Evolutionary conservation across 2,113 vertebrate species (phyloP), one percentile per base, ranked within the genome.

Genomic region (Caranx ignobilis): DNA sequence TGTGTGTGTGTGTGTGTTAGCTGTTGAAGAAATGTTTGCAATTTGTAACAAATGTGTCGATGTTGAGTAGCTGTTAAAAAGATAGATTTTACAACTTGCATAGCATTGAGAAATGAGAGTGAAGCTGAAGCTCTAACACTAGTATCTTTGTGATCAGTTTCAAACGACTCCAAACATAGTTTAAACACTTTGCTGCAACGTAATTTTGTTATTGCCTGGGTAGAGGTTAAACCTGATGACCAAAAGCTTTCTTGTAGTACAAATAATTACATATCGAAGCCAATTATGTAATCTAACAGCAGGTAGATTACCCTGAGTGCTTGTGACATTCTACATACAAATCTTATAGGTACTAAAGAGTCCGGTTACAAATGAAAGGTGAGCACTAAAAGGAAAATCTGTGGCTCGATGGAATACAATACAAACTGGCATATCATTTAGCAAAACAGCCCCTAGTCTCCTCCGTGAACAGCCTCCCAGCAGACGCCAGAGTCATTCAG

Each of bases 221-320:
- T 60, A 39, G 69, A 75, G 21, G 32, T n/a, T 60, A 71, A 77
- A 81, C 54, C 56, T 81, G 63, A 21, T 56, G n/a, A 16, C 62
- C 50, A 71, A 72, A 71, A 37, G 21, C 45, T 37, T 61, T 37
- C 52, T 60, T 31, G 11, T 63, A 43, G 62, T 52, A 11, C 21
- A 61, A n/a, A 41, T 57, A 57, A 71, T 50, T 50, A 43, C 54
- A 81, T 21, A 83, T 18, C 26, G 8, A 77, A 72, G 19, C 3
- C 57, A 77, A 56, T 77, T 50, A 66, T 12, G 26, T 59, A 2
- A 21, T 69, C 21, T 77, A 52, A 80, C 50, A 68, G 39, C 3
- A 47, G 3, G 41, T 60, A 45, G 32, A 6, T 75, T 34, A 75
- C 21, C 61, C 6, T 48, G 11, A 55, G 71, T 63, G 11, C 15